Evolutionary conservation across 53 echinoderm and acorn worm genomes (phyloP).

Genomic region (Zoroaster sp.): DNA sequence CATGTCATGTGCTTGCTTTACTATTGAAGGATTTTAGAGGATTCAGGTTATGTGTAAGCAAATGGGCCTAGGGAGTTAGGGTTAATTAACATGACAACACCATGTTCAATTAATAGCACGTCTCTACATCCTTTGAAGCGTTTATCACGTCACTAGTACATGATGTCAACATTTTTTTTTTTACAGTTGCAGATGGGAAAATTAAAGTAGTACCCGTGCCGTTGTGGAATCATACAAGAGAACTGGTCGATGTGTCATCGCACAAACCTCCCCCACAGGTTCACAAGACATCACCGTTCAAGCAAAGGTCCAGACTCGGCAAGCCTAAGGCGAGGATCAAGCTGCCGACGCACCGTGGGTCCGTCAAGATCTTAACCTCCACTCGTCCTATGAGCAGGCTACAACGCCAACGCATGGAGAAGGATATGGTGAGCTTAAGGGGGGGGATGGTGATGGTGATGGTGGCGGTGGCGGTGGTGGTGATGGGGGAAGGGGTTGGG

Average conservation of each 20-base stretch:
- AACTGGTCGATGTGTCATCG: neutral
- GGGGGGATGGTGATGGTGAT: too few relatives aligned
- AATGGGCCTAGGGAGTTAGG: too few relatives aligned
- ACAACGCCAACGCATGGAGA: slow-evolving; percentile 26
- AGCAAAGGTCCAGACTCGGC: neutral
- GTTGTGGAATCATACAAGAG: neutral
- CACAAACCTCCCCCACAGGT: neutral
- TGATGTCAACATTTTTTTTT: neutral
- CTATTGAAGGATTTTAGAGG: too few relatives aligned
- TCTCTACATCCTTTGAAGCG: too few relatives aligned
- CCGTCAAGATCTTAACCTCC: neutral
- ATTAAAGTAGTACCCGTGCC: neutral
- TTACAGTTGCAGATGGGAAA: neutral
- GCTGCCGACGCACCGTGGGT: neutral
- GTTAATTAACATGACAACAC: too few relatives aligned
- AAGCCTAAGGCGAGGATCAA: slow-evolving; percentile 42
- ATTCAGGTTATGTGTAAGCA: too few relatives aligned
- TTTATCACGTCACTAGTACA: too few relatives aligned
- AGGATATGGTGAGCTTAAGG: slow-evolving; percentile 10
- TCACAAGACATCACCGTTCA: slow-evolving; percentile 18
- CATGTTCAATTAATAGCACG: too few relatives aligned
- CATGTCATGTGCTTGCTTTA: too few relatives aligned
- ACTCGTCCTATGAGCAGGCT: neutral
- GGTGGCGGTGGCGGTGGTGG: neutral
- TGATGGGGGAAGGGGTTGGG: too few relatives aligned